phyloP scores from a whole-genome alignment of 2,797 vertebrate genomes.

The Arctocebus calabarensis region DNA sequence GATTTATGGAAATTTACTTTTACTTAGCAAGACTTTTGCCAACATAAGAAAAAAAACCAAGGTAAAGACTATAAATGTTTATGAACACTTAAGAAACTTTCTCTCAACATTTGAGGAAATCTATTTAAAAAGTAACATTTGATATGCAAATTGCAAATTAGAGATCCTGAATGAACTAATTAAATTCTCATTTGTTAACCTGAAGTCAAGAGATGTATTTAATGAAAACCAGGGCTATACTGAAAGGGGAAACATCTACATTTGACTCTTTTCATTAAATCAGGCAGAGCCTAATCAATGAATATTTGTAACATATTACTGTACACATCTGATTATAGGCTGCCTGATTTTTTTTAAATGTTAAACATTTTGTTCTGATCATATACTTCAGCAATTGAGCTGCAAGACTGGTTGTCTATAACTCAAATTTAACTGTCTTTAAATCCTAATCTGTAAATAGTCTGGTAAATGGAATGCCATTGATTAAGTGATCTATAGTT shows the following conservation, averaged over 20 bases:
- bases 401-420: neutral
- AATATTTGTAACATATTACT: neutral
- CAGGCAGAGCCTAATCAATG: slow-evolving; percentile 11
- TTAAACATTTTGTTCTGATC: slow-evolving; percentile 42
- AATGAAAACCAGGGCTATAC: neutral
- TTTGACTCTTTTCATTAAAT: slow-evolving; percentile 21
- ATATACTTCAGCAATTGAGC: neutral
- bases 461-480: slow-evolving; percentile 50
- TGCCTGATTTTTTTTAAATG: slow-evolving; percentile 31
- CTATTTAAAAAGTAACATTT: slow-evolving; percentile 46
- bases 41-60: neutral
- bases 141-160: slow-evolving; percentile 39
- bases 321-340: neutral
- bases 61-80: neutral
- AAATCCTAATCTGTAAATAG: slow-evolving; percentile 66
- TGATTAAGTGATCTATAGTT: slow-evolving; percentile 54
- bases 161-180: slow-evolving; percentile 6
- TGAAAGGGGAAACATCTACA: neutral
- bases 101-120: slow-evolving; percentile 34
- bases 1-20: slow-evolving; percentile 11
- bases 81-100: neutral
- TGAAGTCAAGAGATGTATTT: slow-evolving; percentile 55
- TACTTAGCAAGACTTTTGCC: slow-evolving; percentile 26
- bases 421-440: slow-evolving; percentile 65
- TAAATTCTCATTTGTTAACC: slow-evolving; percentile 49